Evolutionary conservation across 1,140 invertebrate genomes (phyloP), one percentile per base, ranked within the genome.

Genomic region (Drosophila ogumai): DNA sequence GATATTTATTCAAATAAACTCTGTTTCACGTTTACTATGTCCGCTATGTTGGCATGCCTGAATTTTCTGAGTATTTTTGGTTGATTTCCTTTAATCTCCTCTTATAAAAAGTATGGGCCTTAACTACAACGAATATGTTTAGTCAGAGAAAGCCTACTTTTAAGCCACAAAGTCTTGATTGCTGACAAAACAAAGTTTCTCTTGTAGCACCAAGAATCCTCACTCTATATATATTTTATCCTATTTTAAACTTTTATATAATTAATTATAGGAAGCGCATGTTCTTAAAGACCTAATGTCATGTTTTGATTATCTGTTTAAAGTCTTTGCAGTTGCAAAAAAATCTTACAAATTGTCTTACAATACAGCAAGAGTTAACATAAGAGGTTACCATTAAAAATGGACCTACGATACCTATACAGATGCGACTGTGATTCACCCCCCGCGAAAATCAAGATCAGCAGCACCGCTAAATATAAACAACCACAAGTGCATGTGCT

Each of bases 401-500:
- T 63, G 8, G 7, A 13, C 15, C 32, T 9, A 34, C 7, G 6
- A 8, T 9, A 25, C 8, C 8, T 17, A 32, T 50, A 7, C 10
- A 10, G 1, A 6, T 25, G 15, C 28, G 34, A 0, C 3, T 19
- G 8, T 54, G 47, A 22, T 22, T 49, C 19, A 54, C 13, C 57
- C 36, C 28, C 22, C 31, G 31, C 32, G 12, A 22, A 63, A 63
- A 32, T 54, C 47, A 67, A 32, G 63, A 69, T 69, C 47, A 8
- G 13, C 47, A 9, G 31, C 47, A 25, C 7, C 19, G 66, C 66
- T 69, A 69, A 67, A 69, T 67, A 69, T 69, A 69, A 69, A 54
- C 47, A 69, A 54, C 46, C 38, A 41, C 66, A 69, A 69, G 63
- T 69, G 66, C 61, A 67, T 69, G 63, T 44, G 63, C 34, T 25